Conservation (phyloP, 2,888 invertebrate genomes). For the Caenorhabditis sp. region DNA sequence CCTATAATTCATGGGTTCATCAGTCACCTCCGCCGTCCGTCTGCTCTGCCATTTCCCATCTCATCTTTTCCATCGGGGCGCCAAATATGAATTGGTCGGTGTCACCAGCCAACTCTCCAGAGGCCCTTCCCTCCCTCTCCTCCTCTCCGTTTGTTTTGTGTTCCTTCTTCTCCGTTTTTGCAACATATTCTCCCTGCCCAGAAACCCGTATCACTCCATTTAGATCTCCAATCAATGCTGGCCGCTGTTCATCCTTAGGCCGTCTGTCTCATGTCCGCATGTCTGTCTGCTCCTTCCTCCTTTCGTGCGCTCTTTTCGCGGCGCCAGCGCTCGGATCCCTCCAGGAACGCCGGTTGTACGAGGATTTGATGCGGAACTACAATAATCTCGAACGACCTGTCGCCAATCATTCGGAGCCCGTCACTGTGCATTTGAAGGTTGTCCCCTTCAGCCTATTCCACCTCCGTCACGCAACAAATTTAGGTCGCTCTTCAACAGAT, state of each 20-base stretch:
- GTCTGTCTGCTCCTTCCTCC: slow-evolving; percentile 46
- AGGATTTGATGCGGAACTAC: slow-evolving; percentile 76
- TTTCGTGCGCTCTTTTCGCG: slow-evolving; percentile 36
- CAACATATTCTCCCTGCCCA: slow-evolving; percentile 16
- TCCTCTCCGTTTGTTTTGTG: slow-evolving; percentile 21
- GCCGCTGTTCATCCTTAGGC: slow-evolving; percentile 12
- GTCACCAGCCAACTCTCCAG: slow-evolving; percentile 37
- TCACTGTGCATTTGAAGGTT: slow-evolving; percentile 72
- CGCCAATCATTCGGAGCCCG: slow-evolving; percentile 76
- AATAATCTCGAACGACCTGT: slow-evolving; percentile 76
- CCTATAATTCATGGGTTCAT: slow-evolving; percentile 1
- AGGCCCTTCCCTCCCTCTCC: background rate
- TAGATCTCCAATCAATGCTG: background rate
- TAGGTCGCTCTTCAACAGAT: slow-evolving; percentile 77
- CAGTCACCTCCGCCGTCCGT: too few relatives aligned
- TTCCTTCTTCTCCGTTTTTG: slow-evolving; percentile 9
- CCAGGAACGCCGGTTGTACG: slow-evolving; percentile 73
- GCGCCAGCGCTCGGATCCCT: slow-evolving; percentile 30
- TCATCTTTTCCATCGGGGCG: background rate
- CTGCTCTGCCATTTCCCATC: background rate
- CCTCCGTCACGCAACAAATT: slow-evolving; percentile 18
- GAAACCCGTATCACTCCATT: background rate
- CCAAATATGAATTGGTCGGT: slow-evolving; percentile 39
- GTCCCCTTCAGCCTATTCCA: too few relatives aligned
- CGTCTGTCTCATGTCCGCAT: slow-evolving; percentile 41